These are phyloP conservation scores for Brachionus manjavacas DNA, from an alignment of 1,140 invertebrate genomes.

Conservation along the genomic window DNA sequence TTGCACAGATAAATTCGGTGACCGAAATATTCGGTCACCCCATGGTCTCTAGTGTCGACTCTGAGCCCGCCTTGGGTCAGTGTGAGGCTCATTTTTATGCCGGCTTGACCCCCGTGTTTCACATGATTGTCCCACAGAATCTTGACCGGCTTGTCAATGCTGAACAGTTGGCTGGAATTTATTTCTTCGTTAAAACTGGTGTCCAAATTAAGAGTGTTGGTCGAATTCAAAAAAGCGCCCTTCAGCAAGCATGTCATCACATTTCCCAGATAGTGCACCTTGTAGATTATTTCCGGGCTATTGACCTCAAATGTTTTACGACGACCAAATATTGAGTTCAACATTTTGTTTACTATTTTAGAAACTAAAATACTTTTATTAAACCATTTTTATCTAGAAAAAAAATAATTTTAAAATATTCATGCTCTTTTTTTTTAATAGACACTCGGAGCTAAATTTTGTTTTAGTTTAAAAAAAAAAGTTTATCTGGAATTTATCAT, in stretches of 20 bases:
- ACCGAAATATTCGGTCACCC: conserved; percentile 34
- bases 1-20: conserved; percentile 21
- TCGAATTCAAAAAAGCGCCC: neutral
- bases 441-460: neutral
- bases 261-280: conserved; percentile 38
- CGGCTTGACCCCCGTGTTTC: conserved; percentile 21
- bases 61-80: conserved; percentile 24
- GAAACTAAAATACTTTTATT: neutral
- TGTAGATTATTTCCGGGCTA: conserved; percentile 8
- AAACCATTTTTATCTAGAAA: neutral
- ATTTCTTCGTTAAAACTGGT: neutral
- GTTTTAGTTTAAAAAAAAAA: neutral
- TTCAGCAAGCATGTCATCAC: conserved; percentile 29
- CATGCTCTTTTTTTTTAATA: neutral
- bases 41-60: conserved; percentile 29
- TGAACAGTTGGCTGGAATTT: neutral
- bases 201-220: neutral
- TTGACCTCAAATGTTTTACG: conserved; percentile 36
- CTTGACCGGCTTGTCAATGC: conserved; percentile 37
- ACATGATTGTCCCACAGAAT: conserved; percentile 38
- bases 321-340: conserved; percentile 23
- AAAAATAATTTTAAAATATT: neutral
- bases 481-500: neutral
- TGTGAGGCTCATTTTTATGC: conserved; percentile 27
- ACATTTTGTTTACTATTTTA: conserved; percentile 7